Percentiles rank a stretch among this genome's conserved stretches.
Conservation (phyloP, 2,888 invertebrate genomes). For the Mesopsocus fuscifrons region DNA sequence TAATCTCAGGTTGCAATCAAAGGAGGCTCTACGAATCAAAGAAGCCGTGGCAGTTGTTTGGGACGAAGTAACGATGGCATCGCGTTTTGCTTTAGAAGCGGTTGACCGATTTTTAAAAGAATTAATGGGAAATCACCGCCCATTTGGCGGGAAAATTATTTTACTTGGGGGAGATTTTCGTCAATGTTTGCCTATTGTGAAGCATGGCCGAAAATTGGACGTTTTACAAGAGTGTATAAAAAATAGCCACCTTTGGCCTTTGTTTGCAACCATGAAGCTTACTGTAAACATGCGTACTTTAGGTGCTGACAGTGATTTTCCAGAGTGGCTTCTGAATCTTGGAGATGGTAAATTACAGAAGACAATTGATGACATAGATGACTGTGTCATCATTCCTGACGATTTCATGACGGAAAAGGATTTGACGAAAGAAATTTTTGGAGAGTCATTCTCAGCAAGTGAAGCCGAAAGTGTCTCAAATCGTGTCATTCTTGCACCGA, state of each 20-base stretch:
- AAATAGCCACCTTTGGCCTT: neutral
- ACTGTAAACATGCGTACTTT: neutral
- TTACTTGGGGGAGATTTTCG: conserved; percentile 14
- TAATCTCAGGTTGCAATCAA: conserved; percentile 15
- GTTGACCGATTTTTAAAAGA: conserved; percentile 17
- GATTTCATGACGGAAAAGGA: neutral
- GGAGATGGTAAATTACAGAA: neutral
- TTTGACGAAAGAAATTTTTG: no score
- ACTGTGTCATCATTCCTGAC: no score
- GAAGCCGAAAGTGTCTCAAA: no score
- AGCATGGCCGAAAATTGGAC: neutral
- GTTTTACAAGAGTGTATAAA: conserved; percentile 2
- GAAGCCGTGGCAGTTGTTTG: conserved; percentile 15
- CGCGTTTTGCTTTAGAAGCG: conserved; percentile 15
- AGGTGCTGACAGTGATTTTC: neutral
- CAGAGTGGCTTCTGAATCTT: neutral
- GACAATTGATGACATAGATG: neutral
- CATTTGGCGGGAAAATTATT: conserved; percentile 17
- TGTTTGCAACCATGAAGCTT: neutral
- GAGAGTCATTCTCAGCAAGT: no score
- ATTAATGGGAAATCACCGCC: conserved; percentile 16
- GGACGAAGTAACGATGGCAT: conserved; percentile 18
- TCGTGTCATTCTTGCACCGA: neutral
- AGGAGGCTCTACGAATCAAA: conserved; percentile 14
- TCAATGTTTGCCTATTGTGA: conserved; percentile 11